Conservation (phyloP, 2,113 vertebrate genomes). For the Odontophorus gujanensis region DNA sequence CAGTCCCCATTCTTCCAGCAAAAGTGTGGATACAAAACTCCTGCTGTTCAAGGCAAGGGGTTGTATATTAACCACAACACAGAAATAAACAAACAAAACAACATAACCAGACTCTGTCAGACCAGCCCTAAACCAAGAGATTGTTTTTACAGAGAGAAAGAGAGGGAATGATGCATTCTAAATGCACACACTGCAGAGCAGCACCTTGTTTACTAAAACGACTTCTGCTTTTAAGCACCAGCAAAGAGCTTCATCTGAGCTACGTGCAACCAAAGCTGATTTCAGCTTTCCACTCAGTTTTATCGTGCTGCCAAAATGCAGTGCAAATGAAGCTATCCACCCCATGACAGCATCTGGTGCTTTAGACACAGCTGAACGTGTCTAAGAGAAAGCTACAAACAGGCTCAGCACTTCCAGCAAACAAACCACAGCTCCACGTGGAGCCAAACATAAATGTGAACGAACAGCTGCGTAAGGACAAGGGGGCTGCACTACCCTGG, state of each 20-base stretch:
- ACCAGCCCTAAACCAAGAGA: neutral
- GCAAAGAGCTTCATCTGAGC: accelerated
- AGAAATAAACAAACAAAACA: neutral
- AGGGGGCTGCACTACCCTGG: neutral
- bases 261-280: neutral
- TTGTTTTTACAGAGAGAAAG: neutral
- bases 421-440: neutral
- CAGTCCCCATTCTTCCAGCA: neutral
- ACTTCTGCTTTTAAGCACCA: neutral
- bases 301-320: neutral
- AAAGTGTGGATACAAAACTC: neutral
- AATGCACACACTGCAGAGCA: accelerated
- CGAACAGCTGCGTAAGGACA: neutral
- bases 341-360: neutral
- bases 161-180: accelerated
- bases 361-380: accelerated
- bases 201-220: neutral
- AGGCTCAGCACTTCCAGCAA: neutral
- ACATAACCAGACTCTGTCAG: neutral
- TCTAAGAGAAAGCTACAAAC: neutral
- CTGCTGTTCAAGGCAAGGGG: neutral
- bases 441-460: neutral
- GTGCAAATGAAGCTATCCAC: neutral
- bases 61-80: too few species aligned
- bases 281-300: neutral